Evolutionary conservation across 2,888 invertebrate species (phyloP), one percentile per base, ranked within the genome.

Genomic region (Meta bourneti): DNA sequence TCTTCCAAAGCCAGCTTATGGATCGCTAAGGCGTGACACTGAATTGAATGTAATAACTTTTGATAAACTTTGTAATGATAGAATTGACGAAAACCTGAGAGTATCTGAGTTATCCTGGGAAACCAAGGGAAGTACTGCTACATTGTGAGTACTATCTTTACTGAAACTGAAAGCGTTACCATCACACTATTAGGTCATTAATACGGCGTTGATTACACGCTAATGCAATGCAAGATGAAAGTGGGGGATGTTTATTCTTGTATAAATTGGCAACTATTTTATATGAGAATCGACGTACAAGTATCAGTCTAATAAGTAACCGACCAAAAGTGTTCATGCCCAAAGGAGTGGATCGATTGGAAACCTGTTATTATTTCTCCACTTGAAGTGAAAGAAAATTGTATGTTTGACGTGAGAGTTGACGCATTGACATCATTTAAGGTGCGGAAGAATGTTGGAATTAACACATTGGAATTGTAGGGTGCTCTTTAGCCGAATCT

Each of bases 351-450:
- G 16, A 7, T 7, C 11, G 9, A 0, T 7, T 13, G 0, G 16
- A 49, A 83, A 19, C 83, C 83, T 13, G 16, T 83, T 51, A 83
- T 83, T 83, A 83, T 52, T 34, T 19, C 20, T 51, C 9, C 13
- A 48, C 19, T 78, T n/a, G n/a, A 52, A 83, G 72, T 52, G 74
- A 83, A 19, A 54, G 74, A 83, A 61, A 83, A 83, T 83, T 83
- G 83, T 52, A 83, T 71, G 83, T 83, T 81, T 74, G 52, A 20
- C 19, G 51, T 70, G 52, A 7, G 54, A 69, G 7, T 52, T 83
- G 83, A 83, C 71, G 83, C 20, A 83, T 83, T 13, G 83, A n/a
- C 34, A 54, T 83, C 83, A 54, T 49, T 83, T 83, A 74, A 9
- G 52, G 52, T 34, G 70, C 51, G 78, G 52, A 78, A n/a, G 16